Percentiles rank a stretch among this genome's conserved stretches.
phyloP scores from a whole-genome alignment of 2,797 vertebrate species.

The Pantherophis alleghaniensis region DNA sequence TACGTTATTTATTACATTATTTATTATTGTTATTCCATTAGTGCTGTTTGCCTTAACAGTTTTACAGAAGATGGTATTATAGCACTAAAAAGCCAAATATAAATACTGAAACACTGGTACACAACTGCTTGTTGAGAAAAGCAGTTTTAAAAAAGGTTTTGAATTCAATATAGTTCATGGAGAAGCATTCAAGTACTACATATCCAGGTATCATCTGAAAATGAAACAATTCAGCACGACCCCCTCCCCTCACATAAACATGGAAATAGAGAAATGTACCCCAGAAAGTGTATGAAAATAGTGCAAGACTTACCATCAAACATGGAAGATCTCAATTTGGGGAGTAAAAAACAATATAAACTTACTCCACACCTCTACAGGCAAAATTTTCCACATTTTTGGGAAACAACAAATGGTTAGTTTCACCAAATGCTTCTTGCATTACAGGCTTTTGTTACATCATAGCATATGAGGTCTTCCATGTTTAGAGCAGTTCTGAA shows the following conservation, averaged over 20 bases:
- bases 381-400: constrained; percentile 61
- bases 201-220: constrained; percentile 69
- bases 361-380: constrained; percentile 53
- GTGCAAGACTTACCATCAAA: constrained; percentile 86
- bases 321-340: constrained; percentile 83
- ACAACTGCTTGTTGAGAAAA: constrained; percentile 56
- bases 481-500: constrained; percentile 66
- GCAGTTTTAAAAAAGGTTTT: constrained; percentile 61
- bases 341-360: constrained; percentile 54
- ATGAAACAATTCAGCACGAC: constrained; percentile 63
- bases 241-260: constrained; percentile 56
- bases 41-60: constrained; percentile 58
- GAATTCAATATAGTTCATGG: constrained; percentile 53
- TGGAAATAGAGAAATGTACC: constrained; percentile 74
- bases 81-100: constrained; percentile 17
- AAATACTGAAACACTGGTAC: constrained; percentile 45
- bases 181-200: constrained; percentile 75
- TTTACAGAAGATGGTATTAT: constrained; percentile 43
- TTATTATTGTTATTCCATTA: constrained; percentile 54
- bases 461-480: constrained; percentile 65
- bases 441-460: constrained; percentile 52
- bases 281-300: constrained; percentile 78
- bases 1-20: constrained; percentile 13
- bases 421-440: constrained; percentile 54
- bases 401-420: constrained; percentile 48